Evolutionary conservation across 2,113 vertebrate genomes (phyloP).

Genomic region (Zosterops pallidus): DNA sequence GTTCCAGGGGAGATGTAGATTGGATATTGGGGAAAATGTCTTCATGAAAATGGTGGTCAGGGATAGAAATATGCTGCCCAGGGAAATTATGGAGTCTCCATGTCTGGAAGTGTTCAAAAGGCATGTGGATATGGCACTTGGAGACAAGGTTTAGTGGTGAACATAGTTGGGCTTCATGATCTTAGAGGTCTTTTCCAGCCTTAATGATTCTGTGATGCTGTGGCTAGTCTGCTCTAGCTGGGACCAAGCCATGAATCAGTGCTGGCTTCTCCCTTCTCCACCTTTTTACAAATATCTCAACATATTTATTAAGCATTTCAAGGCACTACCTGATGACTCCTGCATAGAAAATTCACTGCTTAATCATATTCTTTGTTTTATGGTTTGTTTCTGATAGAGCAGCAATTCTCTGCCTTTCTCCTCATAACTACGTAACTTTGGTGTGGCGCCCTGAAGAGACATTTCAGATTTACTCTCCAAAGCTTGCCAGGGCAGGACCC

Average conservation of each 20-base stretch:
- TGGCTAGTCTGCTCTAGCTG: not conserved
- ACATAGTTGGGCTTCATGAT: not conserved
- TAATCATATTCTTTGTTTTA: not conserved
- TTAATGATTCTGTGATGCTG: not conserved
- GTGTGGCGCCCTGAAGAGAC: not conserved
- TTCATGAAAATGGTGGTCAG: not conserved
- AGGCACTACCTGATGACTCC: not conserved
- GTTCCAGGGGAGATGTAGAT: not conserved
- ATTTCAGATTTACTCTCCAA: not conserved
- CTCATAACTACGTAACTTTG: fast-evolving
- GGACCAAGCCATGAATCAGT: not conserved
- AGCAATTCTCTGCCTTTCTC: not conserved
- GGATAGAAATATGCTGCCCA: not conserved
- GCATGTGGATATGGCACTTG: not conserved
- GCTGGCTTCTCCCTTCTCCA: not conserved
- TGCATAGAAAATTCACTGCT: not conserved
- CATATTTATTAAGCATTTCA: not conserved
- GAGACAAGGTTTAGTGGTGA: not conserved
- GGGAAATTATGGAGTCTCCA: not conserved
- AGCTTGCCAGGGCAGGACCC: not conserved
- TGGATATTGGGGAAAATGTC: not conserved
- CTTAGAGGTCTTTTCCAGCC: not conserved
- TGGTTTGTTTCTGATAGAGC: not conserved
- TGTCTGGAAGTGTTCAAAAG: not conserved
- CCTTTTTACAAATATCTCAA: not conserved